Conservation (phyloP, 2,888 invertebrate genomes). For the Conchocele bisecta region DNA sequence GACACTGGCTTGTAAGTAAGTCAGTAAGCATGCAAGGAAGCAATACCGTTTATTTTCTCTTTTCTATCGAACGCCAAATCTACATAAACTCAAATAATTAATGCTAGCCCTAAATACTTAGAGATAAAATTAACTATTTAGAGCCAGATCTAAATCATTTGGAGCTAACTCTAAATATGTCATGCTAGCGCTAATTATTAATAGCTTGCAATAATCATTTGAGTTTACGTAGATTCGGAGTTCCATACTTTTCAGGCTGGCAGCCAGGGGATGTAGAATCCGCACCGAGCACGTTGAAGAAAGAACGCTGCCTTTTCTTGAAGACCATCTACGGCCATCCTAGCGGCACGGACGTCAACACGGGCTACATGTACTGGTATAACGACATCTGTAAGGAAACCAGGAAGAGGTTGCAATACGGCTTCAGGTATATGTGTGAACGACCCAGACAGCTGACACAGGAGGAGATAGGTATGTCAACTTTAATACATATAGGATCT, state of each 20-base stretch:
- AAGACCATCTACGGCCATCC: slow-evolving; percentile 50
- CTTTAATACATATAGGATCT: not conserved
- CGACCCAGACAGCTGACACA: slow-evolving; percentile 52
- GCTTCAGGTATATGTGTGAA: slow-evolving; percentile 84
- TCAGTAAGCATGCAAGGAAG: too few species aligned
- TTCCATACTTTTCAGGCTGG: slow-evolving; percentile 56
- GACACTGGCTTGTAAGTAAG: too few species aligned
- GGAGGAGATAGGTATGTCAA: not conserved
- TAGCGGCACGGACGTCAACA: slow-evolving; percentile 31
- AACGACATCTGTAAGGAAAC: slow-evolving; percentile 83
- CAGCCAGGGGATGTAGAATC: slow-evolving; percentile 26
- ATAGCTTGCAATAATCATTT: too few species aligned
- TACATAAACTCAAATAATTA: too few species aligned
- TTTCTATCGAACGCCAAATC: too few species aligned
- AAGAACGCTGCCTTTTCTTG: slow-evolving; percentile 62
- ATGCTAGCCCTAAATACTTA: too few species aligned
- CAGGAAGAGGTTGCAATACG: slow-evolving; percentile 22
- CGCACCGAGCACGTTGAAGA: slow-evolving; percentile 58
- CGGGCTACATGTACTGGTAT: slow-evolving; percentile 76
- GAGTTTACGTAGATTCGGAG: too few species aligned
- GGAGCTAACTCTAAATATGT: too few species aligned
- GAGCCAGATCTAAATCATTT: too few species aligned
- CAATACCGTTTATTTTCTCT: too few species aligned
- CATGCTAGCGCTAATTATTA: too few species aligned
- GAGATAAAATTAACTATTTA: too few species aligned